A percentile compares a stretch with the other conserved stretches of the same genome.
phyloP scores from a whole-genome alignment of 2,888 invertebrate genomes.

The Caenorhabditis imperialis region DNA sequence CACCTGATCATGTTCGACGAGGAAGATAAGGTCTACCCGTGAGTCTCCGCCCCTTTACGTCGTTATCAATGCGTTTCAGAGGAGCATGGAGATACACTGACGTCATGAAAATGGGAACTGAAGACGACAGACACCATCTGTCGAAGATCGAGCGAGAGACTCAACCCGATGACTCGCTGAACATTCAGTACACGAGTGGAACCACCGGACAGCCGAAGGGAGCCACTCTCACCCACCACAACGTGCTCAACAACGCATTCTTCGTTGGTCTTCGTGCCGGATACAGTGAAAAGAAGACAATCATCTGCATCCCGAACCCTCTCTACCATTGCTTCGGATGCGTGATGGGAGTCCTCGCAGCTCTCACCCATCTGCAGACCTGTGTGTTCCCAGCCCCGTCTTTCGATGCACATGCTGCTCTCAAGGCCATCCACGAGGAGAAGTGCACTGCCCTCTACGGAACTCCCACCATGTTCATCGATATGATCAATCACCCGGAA shows the following conservation, averaged over 20 bases:
- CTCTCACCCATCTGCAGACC: slow-evolving; percentile 80
- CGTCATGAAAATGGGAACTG: slow-evolving; percentile 79
- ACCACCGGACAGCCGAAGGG: slow-evolving; percentile 89
- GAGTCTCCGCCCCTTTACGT: slow-evolving; percentile 45
- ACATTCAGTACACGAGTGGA: slow-evolving; percentile 83
- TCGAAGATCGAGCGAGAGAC: slow-evolving; percentile 80
- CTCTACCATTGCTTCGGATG: slow-evolving; percentile 86
- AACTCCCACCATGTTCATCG: slow-evolving; percentile 81
- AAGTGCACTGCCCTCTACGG: slow-evolving; percentile 81
- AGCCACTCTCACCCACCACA: slow-evolving; percentile 82
- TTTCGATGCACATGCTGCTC: slow-evolving; percentile 82
- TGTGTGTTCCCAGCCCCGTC: slow-evolving; percentile 79
- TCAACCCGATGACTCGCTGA: slow-evolving; percentile 83
- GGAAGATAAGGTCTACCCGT: slow-evolving; percentile 71
- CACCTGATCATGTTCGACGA: slow-evolving; percentile 82
- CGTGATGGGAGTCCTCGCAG: slow-evolving; percentile 82
- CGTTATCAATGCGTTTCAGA: no score
- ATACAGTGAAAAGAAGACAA: slow-evolving; percentile 74
- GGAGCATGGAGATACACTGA: slow-evolving; percentile 80
- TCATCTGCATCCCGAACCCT: slow-evolving; percentile 76
- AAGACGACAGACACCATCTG: slow-evolving; percentile 77
- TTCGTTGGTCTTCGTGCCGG: slow-evolving; percentile 82
- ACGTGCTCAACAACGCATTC: slow-evolving; percentile 86
- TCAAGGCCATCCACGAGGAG: slow-evolving; percentile 84
- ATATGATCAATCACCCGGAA: slow-evolving; percentile 79